Evolutionary conservation across 1,140 invertebrate genomes (phyloP).

Genomic region (Telenomus remus): DNA sequence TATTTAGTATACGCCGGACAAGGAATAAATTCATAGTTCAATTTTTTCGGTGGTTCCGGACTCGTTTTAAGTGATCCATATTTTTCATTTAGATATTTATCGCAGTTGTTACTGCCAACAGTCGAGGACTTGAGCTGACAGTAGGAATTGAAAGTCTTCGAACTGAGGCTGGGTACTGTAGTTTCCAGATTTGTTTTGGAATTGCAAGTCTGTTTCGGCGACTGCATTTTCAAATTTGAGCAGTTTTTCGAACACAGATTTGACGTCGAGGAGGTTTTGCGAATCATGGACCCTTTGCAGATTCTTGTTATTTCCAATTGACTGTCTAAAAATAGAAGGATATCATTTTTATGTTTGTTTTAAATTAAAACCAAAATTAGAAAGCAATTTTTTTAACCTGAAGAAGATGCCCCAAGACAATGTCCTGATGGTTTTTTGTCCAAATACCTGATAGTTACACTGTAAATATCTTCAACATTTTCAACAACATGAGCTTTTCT

Average conservation of each 20-base stretch:
- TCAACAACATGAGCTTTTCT: slow-evolving; percentile 15
- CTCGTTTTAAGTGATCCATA: not conserved
- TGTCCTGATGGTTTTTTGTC: slow-evolving; percentile 2
- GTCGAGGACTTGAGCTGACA: no score
- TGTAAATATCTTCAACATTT: slow-evolving; percentile 14
- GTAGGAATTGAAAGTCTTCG: not conserved
- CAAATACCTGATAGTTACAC: not conserved
- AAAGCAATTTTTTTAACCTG: no score
- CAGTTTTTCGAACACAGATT: slow-evolving; percentile 16
- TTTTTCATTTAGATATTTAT: not conserved
- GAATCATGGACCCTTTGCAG: not conserved
- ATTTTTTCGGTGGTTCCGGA: not conserved
- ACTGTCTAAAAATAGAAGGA: not conserved
- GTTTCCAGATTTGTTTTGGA: slow-evolving; percentile 36
- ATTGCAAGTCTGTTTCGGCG: slow-evolving; percentile 22
- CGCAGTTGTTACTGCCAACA: no score
- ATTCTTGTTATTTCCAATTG: not conserved
- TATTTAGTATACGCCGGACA: slow-evolving; percentile 19
- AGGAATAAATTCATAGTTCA: slow-evolving; percentile 1
- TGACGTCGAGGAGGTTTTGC: slow-evolving; percentile 7
- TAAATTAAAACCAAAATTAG: no score
- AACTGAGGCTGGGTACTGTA: slow-evolving; percentile 13
- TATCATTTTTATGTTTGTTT: no score
- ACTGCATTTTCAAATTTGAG: slow-evolving; percentile 20
- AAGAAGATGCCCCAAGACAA: not conserved